These are phyloP conservation scores for Aphaenogaster rudis DNA, from an alignment of 1,140 invertebrate genomes.

Conservation along the genomic window DNA sequence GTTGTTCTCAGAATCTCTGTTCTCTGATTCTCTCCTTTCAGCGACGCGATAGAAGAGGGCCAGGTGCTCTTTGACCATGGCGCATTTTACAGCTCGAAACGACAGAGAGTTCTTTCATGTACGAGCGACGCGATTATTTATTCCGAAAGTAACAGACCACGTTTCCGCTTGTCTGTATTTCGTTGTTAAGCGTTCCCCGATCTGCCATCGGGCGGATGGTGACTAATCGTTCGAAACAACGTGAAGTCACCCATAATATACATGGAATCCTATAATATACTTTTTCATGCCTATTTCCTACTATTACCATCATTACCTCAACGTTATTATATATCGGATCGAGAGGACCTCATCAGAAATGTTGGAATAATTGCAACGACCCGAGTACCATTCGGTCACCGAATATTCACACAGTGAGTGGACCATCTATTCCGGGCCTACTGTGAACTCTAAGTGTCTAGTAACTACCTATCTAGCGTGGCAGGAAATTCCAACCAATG, in stretches of 20 bases:
- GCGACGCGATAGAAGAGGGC: conserved; percentile 2
- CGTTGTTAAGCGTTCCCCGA: conserved; percentile 33
- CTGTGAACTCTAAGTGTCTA: neutral
- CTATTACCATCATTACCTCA: too few species aligned
- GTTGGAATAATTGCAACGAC: conserved; percentile 7
- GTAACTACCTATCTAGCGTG: neutral
- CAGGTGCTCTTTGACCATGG: conserved; percentile 7
- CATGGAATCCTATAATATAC: neutral
- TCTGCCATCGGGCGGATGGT: conserved; percentile 11
- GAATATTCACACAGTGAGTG: conserved; percentile 35
- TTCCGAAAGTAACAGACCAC: conserved; percentile 80
- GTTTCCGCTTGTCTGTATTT: conserved; percentile 75
- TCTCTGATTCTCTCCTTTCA: neutral
- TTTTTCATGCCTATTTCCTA: conserved; percentile 9
- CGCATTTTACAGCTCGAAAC: conserved; percentile 13
- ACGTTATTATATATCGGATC: neutral
- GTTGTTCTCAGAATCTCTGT: neutral
- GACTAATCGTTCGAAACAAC: conserved; percentile 53
- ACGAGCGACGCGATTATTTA: conserved; percentile 72
- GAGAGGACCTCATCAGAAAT: neutral
- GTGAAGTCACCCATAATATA: neutral
- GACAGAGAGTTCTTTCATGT: conserved; percentile 68
- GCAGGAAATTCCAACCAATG: neutral
- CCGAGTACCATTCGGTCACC: neutral
- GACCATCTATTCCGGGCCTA: conserved; percentile 16